Base-by-base conservation (phyloP, 2,797 vertebrate species). In the Melanotaenia nigrans region DNA sequence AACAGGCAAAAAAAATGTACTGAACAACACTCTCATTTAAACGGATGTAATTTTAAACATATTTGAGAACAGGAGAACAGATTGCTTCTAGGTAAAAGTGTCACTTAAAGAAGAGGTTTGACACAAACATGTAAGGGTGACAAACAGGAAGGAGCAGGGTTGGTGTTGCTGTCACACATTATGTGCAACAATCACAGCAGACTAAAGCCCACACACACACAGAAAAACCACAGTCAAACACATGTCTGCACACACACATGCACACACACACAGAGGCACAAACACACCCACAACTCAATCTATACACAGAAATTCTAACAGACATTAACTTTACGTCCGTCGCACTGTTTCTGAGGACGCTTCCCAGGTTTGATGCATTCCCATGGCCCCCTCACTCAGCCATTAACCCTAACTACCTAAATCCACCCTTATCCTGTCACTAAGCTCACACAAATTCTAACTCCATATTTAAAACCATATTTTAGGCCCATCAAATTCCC, bases 161-260 rank as follows among this genome's bases (percentile, higher is more conserved):
- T 77, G 54, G 35, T 3, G 61, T 55, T 81, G 49, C 65, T 1
- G 33, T 78, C 75, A 75, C 70, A 85, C 75, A 76, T 88, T 80
- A 88, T 86, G 85, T 73, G 73, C 70, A 76, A 83, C 72, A 83
- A 79, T 82, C 77, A 82, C 62, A 73, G 77, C 70, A 82, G 53
- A 82, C 66, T 35, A 69, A 80, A 65, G 79, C 79, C 83, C 85
- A 86, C 88, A 88, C 87, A 89, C 82, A 88, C 81, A 73, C 74
- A 87, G 81, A 78, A 65, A 77, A 90, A 61, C 75, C 87, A 85
- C 79, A 87, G 77, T 80, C 75, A 82, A 75, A 85, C 86, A 88
- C 69, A 76, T 83, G 77, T 69, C 73, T 64, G 68, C 13, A 68
- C 74, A 83, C 79, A 77, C 78, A 75, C 79, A 69, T 38, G 47